These are phyloP conservation scores for Microcebus griseorufus DNA, from an alignment of 2,113 vertebrate genomes.

Conservation along the genomic window DNA sequence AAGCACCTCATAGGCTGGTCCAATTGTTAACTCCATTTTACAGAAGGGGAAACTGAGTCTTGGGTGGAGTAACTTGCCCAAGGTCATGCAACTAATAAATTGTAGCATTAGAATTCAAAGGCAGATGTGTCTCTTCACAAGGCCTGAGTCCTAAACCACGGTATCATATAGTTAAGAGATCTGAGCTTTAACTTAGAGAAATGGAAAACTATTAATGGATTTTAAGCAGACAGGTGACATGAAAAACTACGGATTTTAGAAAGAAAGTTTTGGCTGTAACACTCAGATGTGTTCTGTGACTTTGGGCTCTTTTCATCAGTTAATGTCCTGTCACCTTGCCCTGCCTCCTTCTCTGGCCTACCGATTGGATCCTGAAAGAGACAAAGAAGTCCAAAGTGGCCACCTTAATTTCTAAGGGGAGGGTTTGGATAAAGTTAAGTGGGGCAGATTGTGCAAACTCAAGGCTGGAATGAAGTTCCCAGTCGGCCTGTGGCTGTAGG, in stretches of 20 bases:
- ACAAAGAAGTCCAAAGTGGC: not conserved
- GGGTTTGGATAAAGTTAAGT: not conserved
- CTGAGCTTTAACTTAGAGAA: not conserved
- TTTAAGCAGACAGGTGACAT: not conserved
- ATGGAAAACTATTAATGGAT: not conserved
- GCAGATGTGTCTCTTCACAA: not conserved
- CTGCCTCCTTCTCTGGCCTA: not conserved
- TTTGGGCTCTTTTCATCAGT: not conserved
- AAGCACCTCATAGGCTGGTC: not conserved
- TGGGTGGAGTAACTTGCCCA: not conserved
- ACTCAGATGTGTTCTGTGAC: not conserved
- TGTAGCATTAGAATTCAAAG: not conserved
- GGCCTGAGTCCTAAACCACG: not conserved
- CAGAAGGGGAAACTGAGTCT: not conserved
- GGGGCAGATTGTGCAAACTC: no score
- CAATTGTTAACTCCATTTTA: not conserved
- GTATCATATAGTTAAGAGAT: not conserved
- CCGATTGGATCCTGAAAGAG: not conserved
- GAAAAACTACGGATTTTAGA: not conserved
- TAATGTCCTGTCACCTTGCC: not conserved
- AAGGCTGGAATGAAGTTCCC: not conserved
- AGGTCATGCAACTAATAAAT: not conserved
- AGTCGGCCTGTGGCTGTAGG: not conserved
- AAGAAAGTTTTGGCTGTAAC: not conserved
- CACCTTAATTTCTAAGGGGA: not conserved